These are phyloP conservation scores for Apocrypta bakeri DNA, from an alignment of 1,140 invertebrate species.

Conservation along the genomic window DNA sequence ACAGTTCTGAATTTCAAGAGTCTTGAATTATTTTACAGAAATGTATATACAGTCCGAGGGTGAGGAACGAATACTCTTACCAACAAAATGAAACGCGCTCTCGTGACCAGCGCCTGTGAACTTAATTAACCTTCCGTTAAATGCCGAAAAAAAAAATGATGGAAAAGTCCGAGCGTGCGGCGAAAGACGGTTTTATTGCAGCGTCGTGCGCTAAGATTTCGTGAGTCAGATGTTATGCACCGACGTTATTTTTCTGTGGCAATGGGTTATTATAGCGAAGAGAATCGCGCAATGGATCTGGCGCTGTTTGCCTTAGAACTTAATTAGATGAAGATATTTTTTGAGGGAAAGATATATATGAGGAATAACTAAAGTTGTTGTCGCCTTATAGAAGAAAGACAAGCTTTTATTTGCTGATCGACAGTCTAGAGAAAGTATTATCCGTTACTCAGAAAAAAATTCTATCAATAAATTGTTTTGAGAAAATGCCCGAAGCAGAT, in stretches of 20 bases:
- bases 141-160: constrained; percentile 34
- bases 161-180: background rate
- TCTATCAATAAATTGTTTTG: too few relatives aligned
- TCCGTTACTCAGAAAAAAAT: too few relatives aligned
- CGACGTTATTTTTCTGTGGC: constrained; percentile 1
- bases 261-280: background rate
- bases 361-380: too few relatives aligned
- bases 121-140: constrained; percentile 45
- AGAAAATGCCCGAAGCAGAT: background rate
- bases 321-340: constrained; percentile 17
- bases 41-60: too few relatives aligned
- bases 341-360: background rate
- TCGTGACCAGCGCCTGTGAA: constrained; percentile 24
- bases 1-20: too few relatives aligned
- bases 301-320: background rate
- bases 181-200: constrained; percentile 41
- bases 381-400: too few relatives aligned
- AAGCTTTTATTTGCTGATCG: too few relatives aligned
- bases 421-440: too few relatives aligned
- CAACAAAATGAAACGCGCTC: background rate
- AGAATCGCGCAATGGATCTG: constrained; percentile 21
- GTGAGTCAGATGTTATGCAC: constrained; percentile 25
- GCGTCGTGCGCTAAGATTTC: constrained; percentile 42
- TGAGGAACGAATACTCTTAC: background rate
- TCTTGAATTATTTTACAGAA: background rate